phyloP scores from a whole-genome alignment of 2,797 vertebrate species.

The Squalus acanthias region DNA sequence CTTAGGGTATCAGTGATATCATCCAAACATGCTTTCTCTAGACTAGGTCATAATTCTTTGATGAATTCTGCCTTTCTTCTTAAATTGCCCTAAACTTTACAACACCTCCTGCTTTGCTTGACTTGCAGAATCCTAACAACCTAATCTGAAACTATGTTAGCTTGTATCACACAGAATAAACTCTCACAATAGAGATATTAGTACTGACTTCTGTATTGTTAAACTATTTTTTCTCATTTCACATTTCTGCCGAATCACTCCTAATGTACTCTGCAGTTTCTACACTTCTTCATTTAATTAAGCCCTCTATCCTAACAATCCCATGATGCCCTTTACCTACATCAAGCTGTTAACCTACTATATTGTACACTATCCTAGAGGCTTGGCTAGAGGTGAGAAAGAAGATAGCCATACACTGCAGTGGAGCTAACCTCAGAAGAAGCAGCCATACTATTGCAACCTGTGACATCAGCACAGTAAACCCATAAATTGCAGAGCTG shows the following conservation, averaged over 20 bases:
- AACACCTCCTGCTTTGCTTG: background rate
- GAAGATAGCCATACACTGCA: background rate
- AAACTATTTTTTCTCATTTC: background rate
- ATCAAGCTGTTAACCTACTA: background rate
- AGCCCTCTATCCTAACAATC: background rate
- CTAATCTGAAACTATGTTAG: background rate
- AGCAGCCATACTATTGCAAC: background rate
- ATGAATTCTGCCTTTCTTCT: too few relatives aligned
- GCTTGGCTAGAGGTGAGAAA: background rate
- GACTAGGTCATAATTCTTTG: too few relatives aligned
- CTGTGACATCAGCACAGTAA: background rate
- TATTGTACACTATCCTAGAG: background rate
- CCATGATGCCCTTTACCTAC: background rate
- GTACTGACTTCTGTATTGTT: background rate
- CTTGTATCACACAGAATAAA: background rate
- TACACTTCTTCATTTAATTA: background rate
- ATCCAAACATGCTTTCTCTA: too few relatives aligned
- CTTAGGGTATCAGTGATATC: background rate
- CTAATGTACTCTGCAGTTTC: background rate
- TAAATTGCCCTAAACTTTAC: too few relatives aligned
- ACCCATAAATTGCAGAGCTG: background rate
- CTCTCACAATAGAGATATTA: background rate
- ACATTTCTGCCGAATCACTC: background rate
- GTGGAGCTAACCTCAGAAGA: background rate
- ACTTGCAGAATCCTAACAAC: background rate